Percentiles rank a stretch among this genome's conserved stretches.
Conservation (phyloP, 2,888 invertebrate genomes). For the Phoronis australis region DNA sequence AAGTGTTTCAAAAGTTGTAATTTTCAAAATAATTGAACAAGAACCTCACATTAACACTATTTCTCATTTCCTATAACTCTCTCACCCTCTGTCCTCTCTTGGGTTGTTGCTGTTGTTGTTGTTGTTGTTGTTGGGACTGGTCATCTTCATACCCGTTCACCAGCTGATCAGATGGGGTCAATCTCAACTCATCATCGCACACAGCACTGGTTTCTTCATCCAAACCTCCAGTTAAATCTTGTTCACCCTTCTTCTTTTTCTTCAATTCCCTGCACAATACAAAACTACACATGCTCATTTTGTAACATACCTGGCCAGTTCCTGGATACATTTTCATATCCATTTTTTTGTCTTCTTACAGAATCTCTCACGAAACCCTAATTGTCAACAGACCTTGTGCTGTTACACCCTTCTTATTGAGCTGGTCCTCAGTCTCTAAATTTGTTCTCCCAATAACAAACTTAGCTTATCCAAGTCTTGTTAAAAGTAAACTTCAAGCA, state of each 20-base stretch:
- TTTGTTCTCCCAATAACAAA: too few relatives aligned
- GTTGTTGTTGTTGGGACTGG: slow-evolving; percentile 6
- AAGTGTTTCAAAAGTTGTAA: not conserved
- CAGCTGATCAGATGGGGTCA: too few relatives aligned
- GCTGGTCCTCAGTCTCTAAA: too few relatives aligned
- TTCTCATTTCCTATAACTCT: not conserved
- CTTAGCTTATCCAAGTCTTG: too few relatives aligned
- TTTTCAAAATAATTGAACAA: not conserved
- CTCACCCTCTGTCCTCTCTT: slow-evolving; percentile 38
- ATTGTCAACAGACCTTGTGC: too few relatives aligned
- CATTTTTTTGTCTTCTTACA: slow-evolving; percentile 23
- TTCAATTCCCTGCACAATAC: slow-evolving; percentile 27
- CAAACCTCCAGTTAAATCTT: slow-evolving; percentile 19
- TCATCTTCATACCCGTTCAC: slow-evolving; percentile 5
- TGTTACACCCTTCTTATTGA: too few relatives aligned
- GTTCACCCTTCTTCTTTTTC: slow-evolving; percentile 25
- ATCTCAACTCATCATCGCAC: slow-evolving; percentile 17
- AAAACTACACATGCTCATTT: not conserved
- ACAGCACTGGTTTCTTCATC: slow-evolving; percentile 53
- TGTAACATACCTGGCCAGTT: not conserved
- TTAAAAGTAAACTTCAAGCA: too few relatives aligned
- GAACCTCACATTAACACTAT: not conserved
- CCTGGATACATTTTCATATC: slow-evolving; percentile 7
- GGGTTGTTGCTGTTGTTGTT: slow-evolving; percentile 15
- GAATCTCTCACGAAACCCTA: too few relatives aligned